Percentiles rank a stretch among this genome's conserved stretches.
phyloP scores from a whole-genome alignment of 2,113 vertebrate species.

The Rhodinocichla rosea region DNA sequence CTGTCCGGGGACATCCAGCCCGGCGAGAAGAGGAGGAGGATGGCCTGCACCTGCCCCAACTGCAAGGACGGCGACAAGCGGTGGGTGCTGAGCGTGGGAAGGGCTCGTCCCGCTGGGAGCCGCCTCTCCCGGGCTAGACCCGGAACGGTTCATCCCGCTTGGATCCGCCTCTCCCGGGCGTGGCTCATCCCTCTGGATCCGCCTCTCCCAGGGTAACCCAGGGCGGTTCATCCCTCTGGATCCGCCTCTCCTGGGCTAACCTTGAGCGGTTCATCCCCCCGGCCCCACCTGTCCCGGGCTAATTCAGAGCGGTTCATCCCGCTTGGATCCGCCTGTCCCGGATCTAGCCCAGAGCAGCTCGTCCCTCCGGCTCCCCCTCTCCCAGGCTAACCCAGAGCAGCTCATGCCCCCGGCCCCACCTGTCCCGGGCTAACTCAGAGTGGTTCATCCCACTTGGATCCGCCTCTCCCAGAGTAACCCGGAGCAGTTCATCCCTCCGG shows the following conservation, averaged over 20 bases:
- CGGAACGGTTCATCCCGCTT: not conserved
- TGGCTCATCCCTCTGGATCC: no score
- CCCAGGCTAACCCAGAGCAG: no score
- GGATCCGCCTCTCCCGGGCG: no score
- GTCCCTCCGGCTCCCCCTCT: no score
- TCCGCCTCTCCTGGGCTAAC: not conserved
- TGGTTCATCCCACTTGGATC: not conserved
- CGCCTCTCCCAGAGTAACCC: not conserved
- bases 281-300: not conserved
- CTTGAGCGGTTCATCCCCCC: fast-evolving
- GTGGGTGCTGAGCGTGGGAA: not conserved
- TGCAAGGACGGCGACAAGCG: slow-evolving; percentile 96
- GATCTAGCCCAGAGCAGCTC: no score
- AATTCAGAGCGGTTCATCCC: not conserved
- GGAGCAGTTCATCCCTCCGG: fast-evolving
- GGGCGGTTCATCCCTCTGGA: not conserved
- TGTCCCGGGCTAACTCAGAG: not conserved
- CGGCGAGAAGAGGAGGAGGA: slow-evolving; percentile 89
- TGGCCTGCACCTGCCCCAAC: slow-evolving; percentile 98
- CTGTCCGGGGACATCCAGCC: slow-evolving; percentile 87
- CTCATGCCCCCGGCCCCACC: not conserved
- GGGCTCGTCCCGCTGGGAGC: fast-evolving
- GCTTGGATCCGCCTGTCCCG: no score
- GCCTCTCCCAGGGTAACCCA: no score
- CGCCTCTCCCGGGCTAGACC: not conserved